Evolutionary conservation across 2,797 vertebrate species (phyloP).

Genomic region (Halcyon smyrnensis): DNA sequence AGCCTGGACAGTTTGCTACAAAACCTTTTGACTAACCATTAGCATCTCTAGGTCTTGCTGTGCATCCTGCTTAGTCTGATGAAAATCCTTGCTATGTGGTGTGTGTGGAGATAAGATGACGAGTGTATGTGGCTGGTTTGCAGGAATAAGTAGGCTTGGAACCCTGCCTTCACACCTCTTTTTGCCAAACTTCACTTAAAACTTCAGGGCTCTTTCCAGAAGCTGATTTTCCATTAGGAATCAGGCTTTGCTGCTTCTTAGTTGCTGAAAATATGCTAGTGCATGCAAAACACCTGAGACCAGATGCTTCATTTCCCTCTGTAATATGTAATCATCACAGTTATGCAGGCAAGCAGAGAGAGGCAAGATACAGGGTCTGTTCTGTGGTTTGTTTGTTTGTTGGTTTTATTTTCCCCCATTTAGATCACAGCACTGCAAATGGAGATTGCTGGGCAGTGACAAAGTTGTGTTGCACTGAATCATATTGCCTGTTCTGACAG

Average conservation of each 20-base stretch:
- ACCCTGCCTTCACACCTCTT: not conserved
- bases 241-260: not conserved
- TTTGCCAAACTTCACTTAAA: not conserved
- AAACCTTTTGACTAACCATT: not conserved
- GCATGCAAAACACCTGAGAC: not conserved
- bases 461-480: not conserved
- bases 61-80: not conserved
- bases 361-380: not conserved
- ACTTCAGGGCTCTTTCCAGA: not conserved
- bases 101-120: not conserved
- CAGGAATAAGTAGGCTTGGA: not conserved
- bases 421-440: not conserved
- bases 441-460: not conserved
- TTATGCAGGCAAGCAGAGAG: not conserved
- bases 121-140: not conserved
- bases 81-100: not conserved
- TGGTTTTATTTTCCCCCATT: not conserved
- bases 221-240: not conserved
- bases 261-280: not conserved
- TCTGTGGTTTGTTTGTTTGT: not conserved
- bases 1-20: not conserved
- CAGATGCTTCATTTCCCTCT: not conserved
- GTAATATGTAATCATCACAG: not conserved
- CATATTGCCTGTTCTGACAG: not conserved
- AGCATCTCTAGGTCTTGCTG: not conserved